phyloP scores from a whole-genome alignment of 2,888 invertebrate species.

The Capitulum mitella region DNA sequence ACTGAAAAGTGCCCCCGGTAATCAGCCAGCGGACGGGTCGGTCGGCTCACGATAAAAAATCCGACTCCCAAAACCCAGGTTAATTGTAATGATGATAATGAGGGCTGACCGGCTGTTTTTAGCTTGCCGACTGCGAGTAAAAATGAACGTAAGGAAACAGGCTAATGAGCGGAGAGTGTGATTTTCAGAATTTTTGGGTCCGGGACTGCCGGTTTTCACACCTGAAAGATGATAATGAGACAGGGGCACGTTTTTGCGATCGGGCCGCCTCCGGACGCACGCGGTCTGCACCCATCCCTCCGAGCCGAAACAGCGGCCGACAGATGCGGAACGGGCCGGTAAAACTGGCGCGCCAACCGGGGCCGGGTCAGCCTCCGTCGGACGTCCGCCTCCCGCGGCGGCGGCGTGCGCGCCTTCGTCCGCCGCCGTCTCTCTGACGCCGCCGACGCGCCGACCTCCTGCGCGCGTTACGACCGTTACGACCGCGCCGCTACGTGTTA shows the following conservation, averaged over 20 bases:
- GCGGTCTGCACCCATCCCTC: neutral
- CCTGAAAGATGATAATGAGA: constrained; percentile 13
- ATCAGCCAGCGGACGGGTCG: neutral
- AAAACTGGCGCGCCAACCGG: too few relatives aligned
- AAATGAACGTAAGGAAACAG: constrained; percentile 22
- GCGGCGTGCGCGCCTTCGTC: too few relatives aligned
- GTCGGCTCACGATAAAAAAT: neutral
- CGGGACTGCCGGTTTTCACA: neutral
- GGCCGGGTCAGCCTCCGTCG: neutral
- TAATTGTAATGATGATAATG: constrained; percentile 18
- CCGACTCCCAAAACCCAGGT: neutral
- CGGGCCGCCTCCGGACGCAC: neutral
- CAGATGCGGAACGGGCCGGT: neutral
- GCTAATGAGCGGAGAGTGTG: neutral
- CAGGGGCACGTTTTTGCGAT: neutral
- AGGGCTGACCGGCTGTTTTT: neutral
- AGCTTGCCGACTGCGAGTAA: neutral
- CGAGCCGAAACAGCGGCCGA: neutral
- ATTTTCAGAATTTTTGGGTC: neutral
- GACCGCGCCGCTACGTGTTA: neutral
- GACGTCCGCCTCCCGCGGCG: too few relatives aligned
- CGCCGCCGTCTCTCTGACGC: too few relatives aligned
- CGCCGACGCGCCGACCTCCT: neutral
- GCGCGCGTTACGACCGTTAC: neutral
- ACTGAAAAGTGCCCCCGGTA: neutral